Percentiles rank a stretch among this genome's conserved stretches.
Evolutionary conservation across 53 echinoderm and acorn worm species (phyloP).

Genomic region (Stichopus horrens): DNA sequence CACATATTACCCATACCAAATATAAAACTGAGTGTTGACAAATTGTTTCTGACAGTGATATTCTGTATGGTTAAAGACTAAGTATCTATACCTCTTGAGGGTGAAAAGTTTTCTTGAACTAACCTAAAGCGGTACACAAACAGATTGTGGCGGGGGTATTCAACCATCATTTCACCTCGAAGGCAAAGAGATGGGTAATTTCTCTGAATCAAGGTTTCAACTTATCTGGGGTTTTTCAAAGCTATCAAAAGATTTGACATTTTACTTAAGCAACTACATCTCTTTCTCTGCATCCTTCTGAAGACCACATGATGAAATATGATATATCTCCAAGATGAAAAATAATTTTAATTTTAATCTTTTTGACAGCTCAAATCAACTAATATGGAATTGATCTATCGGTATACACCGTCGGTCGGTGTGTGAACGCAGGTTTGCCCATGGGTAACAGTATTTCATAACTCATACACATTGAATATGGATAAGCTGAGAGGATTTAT

Average conservation of each 20-base stretch:
- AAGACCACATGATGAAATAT: slow-evolving; percentile 35
- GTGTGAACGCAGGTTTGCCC: too few relatives aligned
- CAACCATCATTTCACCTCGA: neutral
- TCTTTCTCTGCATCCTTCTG: neutral
- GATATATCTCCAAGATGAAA: neutral
- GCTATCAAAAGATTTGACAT: slow-evolving; percentile 9
- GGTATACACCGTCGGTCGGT: neutral
- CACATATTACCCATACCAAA: neutral
- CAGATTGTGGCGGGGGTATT: neutral
- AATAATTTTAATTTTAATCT: slow-evolving; percentile 18
- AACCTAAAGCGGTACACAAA: neutral
- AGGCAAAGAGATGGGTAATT: neutral
- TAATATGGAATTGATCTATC: slow-evolving; percentile 36
- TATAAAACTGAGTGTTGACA: neutral
- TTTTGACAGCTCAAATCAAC: slow-evolving; percentile 27
- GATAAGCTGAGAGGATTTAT: too few relatives aligned
- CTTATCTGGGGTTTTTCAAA: neutral
- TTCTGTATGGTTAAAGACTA: neutral
- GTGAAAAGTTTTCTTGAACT: neutral
- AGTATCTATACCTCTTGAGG: neutral
- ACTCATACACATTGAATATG: too few relatives aligned
- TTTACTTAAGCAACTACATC: neutral
- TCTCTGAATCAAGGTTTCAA: neutral
- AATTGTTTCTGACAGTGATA: neutral
- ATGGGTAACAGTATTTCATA: too few relatives aligned